Conservation (phyloP, 2,797 vertebrate species). For the Poecilia wingei region DNA sequence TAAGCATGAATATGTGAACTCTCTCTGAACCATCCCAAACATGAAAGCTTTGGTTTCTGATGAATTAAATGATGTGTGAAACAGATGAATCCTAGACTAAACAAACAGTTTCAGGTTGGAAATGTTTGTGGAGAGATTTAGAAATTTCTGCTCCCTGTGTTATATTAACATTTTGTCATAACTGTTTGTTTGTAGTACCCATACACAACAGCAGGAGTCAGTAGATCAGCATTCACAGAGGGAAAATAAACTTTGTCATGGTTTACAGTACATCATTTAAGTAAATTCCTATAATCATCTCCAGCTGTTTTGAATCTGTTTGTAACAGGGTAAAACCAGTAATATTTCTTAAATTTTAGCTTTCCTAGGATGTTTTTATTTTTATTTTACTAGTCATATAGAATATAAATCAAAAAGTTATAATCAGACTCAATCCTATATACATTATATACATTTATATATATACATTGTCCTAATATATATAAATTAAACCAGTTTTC, state of each 20-base stretch:
- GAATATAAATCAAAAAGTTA: conserved; percentile 6
- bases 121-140: conserved; percentile 24
- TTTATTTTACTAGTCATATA: background rate
- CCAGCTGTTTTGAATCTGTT: background rate
- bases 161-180: conserved; percentile 22
- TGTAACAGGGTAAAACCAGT: background rate
- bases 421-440: conserved; percentile 54
- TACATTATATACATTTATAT: conserved; percentile 33
- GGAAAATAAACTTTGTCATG: background rate
- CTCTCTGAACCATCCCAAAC: conserved; percentile 78
- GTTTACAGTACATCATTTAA: background rate
- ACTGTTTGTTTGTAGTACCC: conserved; percentile 22
- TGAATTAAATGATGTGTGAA: conserved; percentile 68
- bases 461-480: conserved; percentile 15
- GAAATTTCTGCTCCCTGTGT: conserved; percentile 10
- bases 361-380: background rate
- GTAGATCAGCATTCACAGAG: background rate
- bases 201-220: conserved; percentile 4
- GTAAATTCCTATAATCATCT: background rate
- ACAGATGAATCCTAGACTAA: conserved; percentile 69
- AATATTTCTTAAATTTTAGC: background rate
- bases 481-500: conserved; percentile 1
- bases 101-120: conserved; percentile 40
- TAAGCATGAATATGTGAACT: conserved; percentile 82
- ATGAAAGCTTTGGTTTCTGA: conserved; percentile 68